A percentile compares a stretch with the other conserved stretches of the same genome.
Evolutionary conservation across 2,888 invertebrate genomes (phyloP).

Genomic region (Pimpla rufipes): DNA sequence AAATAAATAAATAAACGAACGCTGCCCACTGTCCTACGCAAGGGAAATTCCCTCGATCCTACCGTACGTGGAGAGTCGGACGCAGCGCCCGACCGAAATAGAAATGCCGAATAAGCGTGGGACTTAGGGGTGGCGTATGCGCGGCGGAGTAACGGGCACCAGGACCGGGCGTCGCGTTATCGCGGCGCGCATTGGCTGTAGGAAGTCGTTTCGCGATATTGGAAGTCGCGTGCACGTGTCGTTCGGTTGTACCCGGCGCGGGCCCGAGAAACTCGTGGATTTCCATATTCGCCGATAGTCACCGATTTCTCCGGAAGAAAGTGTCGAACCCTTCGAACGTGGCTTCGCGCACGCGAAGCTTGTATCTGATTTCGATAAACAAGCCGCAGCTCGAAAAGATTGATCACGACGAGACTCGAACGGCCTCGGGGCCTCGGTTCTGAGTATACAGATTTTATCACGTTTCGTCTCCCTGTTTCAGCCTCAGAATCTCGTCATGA

Average conservation of each 20-base stretch:
- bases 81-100: conserved; percentile 27
- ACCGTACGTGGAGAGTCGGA: background rate
- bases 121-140: conserved; percentile 38
- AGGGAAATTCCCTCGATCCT: conserved; percentile 8
- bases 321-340: conserved; percentile 17
- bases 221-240: conserved; percentile 49
- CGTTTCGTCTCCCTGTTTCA: conserved; percentile 84
- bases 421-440: too few relatives aligned
- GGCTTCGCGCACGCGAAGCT: conserved; percentile 20
- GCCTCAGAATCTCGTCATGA: conserved; percentile 90
- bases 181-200: conserved; percentile 40
- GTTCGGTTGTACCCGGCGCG: conserved; percentile 29
- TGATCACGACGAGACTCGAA: background rate
- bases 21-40: background rate
- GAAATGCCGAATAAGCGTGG: conserved; percentile 48
- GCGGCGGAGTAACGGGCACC: conserved; percentile 31
- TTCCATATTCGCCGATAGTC: conserved; percentile 46
- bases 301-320: conserved; percentile 39
- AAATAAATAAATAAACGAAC: background rate
- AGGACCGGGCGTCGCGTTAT: conserved; percentile 20
- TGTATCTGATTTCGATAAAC: conserved; percentile 10
- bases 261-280: conserved; percentile 35
- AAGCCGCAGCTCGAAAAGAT: background rate
- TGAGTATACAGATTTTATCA: background rate
- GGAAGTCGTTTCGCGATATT: conserved; percentile 61